phyloP scores from a whole-genome alignment of 2,113 vertebrate genomes.

The Eretmochelys imbricata region DNA sequence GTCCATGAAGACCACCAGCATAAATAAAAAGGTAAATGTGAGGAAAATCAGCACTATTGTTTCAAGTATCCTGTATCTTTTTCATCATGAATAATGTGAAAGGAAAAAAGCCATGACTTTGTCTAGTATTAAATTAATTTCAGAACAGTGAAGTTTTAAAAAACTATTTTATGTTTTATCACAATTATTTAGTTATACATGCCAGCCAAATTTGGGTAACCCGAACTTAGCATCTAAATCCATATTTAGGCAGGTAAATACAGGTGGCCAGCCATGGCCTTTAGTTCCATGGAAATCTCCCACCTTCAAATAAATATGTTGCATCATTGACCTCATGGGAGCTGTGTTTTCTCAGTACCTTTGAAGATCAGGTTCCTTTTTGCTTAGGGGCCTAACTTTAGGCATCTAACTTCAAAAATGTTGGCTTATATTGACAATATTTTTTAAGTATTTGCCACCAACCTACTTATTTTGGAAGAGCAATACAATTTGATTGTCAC shows the following conservation, averaged over 20 bases:
- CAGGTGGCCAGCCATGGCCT: neutral
- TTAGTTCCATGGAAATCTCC: neutral
- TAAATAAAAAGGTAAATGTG: neutral
- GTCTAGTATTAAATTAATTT: neutral
- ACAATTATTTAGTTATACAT: neutral
- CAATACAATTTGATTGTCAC: rapidly evolving
- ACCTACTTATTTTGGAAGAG: neutral
- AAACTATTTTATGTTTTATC: neutral
- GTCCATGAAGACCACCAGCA: neutral
- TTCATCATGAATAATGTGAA: neutral
- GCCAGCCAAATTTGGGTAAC: neutral
- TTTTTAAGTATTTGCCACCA: neutral
- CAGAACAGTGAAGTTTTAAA: neutral
- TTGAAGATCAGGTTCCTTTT: neutral
- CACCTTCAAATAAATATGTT: neutral
- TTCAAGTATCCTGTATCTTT: neutral
- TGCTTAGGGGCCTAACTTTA: neutral
- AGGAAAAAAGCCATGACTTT: rapidly evolving
- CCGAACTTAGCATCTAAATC: neutral
- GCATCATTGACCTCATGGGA: neutral
- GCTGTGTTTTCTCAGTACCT: neutral
- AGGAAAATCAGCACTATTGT: neutral
- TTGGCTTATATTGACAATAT: rapidly evolving
- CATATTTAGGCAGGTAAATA: rapidly evolving
- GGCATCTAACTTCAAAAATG: neutral